phyloP scores from a whole-genome alignment of 2,888 invertebrate genomes.

The Nomada ruficornis region DNA sequence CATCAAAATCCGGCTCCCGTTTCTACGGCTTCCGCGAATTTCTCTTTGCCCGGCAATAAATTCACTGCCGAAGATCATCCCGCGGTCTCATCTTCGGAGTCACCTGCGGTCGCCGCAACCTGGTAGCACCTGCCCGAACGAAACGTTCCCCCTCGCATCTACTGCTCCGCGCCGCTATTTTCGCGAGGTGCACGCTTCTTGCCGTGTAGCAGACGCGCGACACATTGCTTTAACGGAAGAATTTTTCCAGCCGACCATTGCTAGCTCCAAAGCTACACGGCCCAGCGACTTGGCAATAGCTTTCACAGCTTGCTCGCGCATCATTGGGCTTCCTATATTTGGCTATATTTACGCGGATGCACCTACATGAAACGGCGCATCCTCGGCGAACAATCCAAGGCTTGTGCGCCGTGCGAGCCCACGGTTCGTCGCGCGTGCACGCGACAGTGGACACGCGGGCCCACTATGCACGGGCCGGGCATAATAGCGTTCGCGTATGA shows the following conservation, averaged over 20 bases:
- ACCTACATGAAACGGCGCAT: too few relatives aligned
- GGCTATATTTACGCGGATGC: too few relatives aligned
- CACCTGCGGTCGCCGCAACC: constrained; percentile 60
- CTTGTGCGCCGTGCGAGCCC: neutral
- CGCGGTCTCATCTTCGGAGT: constrained; percentile 57
- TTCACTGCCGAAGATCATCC: constrained; percentile 44
- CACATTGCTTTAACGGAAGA: too few relatives aligned
- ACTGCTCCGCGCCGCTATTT: too few relatives aligned
- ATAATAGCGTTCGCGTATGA: constrained; percentile 54
- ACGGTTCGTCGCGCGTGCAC: neutral
- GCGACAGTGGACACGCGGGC: neutral
- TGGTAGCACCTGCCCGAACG: constrained; percentile 66
- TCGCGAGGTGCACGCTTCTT: too few relatives aligned
- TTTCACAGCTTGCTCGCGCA: too few relatives aligned
- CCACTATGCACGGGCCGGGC: neutral
- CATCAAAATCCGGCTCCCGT: constrained; percentile 48
- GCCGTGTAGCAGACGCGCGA: too few relatives aligned
- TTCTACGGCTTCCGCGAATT: constrained; percentile 37
- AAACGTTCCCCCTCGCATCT: constrained; percentile 27
- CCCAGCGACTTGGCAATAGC: too few relatives aligned
- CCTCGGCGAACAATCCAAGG: too few relatives aligned
- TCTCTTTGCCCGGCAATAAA: constrained; percentile 31
- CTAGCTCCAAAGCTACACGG: too few relatives aligned
- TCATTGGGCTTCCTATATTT: too few relatives aligned
- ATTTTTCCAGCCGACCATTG: too few relatives aligned